Conservation (phyloP, 2,113 vertebrate genomes). For the Cricetomys ansorgei region DNA sequence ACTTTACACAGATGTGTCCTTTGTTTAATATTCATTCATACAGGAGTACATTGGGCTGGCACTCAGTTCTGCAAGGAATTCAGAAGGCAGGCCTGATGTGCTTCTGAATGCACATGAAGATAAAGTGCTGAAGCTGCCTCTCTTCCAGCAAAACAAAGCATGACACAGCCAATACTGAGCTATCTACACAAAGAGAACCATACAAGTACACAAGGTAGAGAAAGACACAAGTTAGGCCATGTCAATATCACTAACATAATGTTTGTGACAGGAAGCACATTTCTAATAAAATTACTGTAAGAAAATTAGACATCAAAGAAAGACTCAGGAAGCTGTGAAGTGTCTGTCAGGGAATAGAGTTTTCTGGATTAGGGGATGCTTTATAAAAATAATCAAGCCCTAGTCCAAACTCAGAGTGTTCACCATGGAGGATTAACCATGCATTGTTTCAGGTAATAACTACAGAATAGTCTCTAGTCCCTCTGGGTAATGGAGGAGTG, state of each 20-base stretch:
- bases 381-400: slow-evolving; percentile 35
- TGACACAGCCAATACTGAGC: neutral
- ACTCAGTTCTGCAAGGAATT: slow-evolving; percentile 19
- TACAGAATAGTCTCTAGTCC: slow-evolving; percentile 43
- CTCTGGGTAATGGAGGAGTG: neutral
- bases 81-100: neutral
- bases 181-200: neutral
- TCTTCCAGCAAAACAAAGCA: slow-evolving; percentile 39
- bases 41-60: neutral
- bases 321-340: neutral
- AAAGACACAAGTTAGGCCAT: neutral
- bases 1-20: neutral
- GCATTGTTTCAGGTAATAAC: slow-evolving; percentile 57
- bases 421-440: neutral
- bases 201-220: neutral
- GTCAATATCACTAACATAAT: neutral
- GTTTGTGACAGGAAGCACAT: neutral
- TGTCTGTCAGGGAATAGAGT: neutral
- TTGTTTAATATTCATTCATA: slow-evolving; percentile 3
- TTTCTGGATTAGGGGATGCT: slow-evolving; percentile 16
- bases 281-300: neutral
- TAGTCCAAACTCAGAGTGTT: slow-evolving; percentile 15
- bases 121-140: neutral
- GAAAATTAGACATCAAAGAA: neutral
- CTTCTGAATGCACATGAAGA: neutral